These are phyloP conservation scores for Drosophila prolongata DNA, from an alignment of 2,888 invertebrate genomes.

Conservation along the genomic window DNA sequence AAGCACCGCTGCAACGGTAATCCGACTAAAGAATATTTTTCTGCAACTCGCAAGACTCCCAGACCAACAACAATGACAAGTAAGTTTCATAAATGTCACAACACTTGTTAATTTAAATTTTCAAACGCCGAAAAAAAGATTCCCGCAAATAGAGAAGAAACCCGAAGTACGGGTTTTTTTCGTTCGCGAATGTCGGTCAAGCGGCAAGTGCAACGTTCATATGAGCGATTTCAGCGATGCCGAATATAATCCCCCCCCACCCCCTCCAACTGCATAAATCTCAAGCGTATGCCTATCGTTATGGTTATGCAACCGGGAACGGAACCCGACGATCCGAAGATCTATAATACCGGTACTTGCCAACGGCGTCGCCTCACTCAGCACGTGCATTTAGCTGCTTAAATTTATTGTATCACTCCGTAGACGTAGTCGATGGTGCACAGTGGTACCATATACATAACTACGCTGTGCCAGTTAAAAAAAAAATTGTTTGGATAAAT, in stretches of 20 bases:
- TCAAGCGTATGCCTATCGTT: slow-evolving; percentile 38
- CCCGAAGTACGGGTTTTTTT: slow-evolving; percentile 54
- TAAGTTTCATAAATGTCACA: slow-evolving; percentile 45
- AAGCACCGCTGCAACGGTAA: slow-evolving; percentile 18
- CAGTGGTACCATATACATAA: slow-evolving; percentile 37
- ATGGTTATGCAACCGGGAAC: slow-evolving; percentile 68
- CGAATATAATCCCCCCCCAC: slow-evolving; percentile 48
- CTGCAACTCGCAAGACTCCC: slow-evolving; percentile 15
- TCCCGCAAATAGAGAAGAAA: slow-evolving; percentile 21
- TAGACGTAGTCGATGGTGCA: slow-evolving; percentile 39
- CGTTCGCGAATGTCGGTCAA: slow-evolving; percentile 64
- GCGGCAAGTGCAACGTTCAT: slow-evolving; percentile 73
- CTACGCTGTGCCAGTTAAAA: background rate
- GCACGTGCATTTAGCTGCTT: slow-evolving; percentile 71
- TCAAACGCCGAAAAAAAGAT: slow-evolving; percentile 11
- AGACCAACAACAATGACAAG: slow-evolving; percentile 38
- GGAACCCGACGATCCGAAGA: slow-evolving; percentile 44
- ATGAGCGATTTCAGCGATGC: slow-evolving; percentile 45
- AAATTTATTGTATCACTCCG: slow-evolving; percentile 63
- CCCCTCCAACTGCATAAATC: slow-evolving; percentile 66
- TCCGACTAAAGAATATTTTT: background rate
- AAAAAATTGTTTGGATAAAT: background rate
- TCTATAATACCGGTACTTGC: slow-evolving; percentile 72
- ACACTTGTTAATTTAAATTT: slow-evolving; percentile 29
- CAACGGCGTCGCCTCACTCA: slow-evolving; percentile 53